A percentile compares a stretch with the other conserved stretches of the same genome.
Evolutionary conservation across 2,113 vertebrate species (phyloP).

Genomic region (Aldabrachelys gigantea): DNA sequence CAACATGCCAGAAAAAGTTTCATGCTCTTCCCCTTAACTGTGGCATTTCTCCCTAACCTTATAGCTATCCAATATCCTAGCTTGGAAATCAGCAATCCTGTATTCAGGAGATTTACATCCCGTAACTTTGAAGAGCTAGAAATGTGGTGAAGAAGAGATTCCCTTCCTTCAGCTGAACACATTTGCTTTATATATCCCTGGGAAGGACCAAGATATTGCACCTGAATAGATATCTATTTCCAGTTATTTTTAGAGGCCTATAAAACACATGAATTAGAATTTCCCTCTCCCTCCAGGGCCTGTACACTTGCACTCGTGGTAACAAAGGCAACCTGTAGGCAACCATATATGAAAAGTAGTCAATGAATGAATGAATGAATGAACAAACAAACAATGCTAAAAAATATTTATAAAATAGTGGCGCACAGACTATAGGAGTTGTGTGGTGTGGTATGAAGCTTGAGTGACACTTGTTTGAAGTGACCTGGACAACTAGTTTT

Average conservation of each 20-base stretch:
- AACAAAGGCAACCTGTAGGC: neutral
- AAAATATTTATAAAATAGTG: neutral
- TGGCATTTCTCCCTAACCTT: neutral
- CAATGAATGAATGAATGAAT: neutral
- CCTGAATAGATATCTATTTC: neutral
- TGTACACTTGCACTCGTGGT: neutral
- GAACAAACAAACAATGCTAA: neutral
- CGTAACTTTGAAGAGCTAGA: neutral
- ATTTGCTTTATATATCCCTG: neutral
- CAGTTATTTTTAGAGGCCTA: neutral
- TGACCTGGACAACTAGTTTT: neutral
- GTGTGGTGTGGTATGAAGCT: neutral
- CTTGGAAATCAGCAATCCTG: neutral
- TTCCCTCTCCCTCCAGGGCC: neutral
- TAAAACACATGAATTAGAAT: neutral
- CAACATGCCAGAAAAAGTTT: neutral
- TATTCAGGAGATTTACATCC: neutral
- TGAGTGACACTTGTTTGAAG: neutral
- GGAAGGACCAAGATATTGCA: neutral
- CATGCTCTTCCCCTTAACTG: neutral
- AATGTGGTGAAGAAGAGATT: neutral
- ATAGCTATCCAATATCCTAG: neutral
- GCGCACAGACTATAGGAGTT: neutral
- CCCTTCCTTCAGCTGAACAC: neutral
- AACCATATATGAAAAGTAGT: neutral